phyloP scores from a whole-genome alignment of 2,113 vertebrate genomes.

The Vimba vimba region DNA sequence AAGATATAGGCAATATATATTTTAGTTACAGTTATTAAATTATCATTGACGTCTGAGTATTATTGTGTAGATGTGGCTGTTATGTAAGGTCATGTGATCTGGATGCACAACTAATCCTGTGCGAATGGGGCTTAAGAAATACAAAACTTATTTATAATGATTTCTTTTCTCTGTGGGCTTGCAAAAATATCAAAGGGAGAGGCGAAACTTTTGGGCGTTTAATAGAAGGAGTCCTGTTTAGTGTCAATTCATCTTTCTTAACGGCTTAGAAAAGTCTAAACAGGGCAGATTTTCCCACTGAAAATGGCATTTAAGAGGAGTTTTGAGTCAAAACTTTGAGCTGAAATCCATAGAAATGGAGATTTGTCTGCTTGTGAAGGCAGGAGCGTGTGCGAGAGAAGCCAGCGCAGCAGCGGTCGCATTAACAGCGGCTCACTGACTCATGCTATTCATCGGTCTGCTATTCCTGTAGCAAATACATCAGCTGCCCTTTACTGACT shows the following conservation, averaged over 20 bases:
- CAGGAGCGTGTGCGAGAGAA: background rate
- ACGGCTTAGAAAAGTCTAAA: constrained; percentile 30
- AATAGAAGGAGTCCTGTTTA: background rate
- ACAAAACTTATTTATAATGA: background rate
- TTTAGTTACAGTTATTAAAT: background rate
- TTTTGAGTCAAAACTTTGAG: constrained; percentile 18
- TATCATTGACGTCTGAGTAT: background rate
- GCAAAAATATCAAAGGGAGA: constrained; percentile 10
- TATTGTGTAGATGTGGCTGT: background rate
- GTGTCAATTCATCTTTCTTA: constrained; percentile 40
- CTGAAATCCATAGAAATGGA: constrained; percentile 50
- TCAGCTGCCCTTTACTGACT: constrained; percentile 18
- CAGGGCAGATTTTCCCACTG: background rate
- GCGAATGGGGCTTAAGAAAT: background rate
- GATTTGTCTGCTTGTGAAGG: constrained; percentile 44
- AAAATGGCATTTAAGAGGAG: constrained; percentile 19
- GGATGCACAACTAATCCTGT: background rate
- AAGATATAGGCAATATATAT: too few species aligned
- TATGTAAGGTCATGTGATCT: background rate
- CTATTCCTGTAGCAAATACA: constrained; percentile 51
- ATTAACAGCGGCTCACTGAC: constrained; percentile 56
- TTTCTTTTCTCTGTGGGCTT: constrained; percentile 7
- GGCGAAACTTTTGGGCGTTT: background rate
- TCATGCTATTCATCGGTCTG: constrained; percentile 55
- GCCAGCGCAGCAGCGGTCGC: constrained; percentile 50